Percentiles rank a stretch among this genome's conserved stretches.
Evolutionary conservation across 2,888 invertebrate species (phyloP).

Genomic region (Oxycera nigricornis): DNA sequence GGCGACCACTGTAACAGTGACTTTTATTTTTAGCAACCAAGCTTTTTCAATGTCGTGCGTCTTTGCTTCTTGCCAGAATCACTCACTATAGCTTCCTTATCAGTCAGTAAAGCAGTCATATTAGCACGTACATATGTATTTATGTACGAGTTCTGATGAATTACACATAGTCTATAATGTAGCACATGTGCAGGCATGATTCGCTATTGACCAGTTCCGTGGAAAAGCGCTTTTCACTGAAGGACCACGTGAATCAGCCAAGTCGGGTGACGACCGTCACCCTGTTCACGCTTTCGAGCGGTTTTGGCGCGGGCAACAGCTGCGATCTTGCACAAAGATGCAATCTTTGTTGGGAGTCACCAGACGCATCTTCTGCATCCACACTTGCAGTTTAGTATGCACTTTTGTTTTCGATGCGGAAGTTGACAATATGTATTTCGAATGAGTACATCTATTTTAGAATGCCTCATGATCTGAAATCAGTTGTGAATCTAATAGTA

Average conservation of each 20-base stretch:
- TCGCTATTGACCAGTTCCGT: neutral
- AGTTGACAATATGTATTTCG: too few species aligned
- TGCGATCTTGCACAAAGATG: neutral
- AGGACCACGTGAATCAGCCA: slow-evolving; percentile 14
- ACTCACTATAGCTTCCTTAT: slow-evolving; percentile 8
- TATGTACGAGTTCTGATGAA: neutral
- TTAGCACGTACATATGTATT: neutral
- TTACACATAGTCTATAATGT: neutral
- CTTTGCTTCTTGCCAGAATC: neutral
- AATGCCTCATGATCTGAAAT: too few species aligned
- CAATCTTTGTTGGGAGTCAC: neutral
- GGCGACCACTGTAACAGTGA: neutral
- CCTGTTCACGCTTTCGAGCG: neutral
- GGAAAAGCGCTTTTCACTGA: neutral
- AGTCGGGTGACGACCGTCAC: neutral
- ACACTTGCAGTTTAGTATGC: too few species aligned
- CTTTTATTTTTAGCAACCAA: slow-evolving; percentile 23
- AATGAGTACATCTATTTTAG: too few species aligned
- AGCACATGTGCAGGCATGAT: neutral
- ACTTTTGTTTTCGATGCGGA: too few species aligned
- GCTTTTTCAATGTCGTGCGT: slow-evolving; percentile 15
- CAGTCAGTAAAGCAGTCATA: neutral
- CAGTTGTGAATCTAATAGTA: too few species aligned
- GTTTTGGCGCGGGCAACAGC: neutral
- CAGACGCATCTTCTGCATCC: neutral